A percentile compares a stretch with the other conserved stretches of the same genome.
Conservation (phyloP, 1,140 invertebrate genomes). For the Drosophila obscura region DNA sequence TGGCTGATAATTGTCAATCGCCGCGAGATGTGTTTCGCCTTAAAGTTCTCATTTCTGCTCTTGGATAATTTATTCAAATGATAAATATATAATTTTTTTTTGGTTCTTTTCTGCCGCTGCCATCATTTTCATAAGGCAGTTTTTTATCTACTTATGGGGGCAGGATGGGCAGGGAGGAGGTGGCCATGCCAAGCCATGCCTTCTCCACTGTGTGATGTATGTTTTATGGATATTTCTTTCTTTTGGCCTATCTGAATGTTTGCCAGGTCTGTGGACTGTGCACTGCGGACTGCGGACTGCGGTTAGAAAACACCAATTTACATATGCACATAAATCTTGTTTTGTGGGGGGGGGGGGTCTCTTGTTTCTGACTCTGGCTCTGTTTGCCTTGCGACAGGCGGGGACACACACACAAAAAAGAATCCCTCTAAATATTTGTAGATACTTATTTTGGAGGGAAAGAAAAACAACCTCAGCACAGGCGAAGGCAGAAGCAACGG, state of each 20-base stretch:
- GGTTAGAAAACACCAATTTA: constrained; percentile 66
- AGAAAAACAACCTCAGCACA: constrained; percentile 6
- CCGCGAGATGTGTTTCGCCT: not conserved
- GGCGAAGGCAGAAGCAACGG: constrained; percentile 18
- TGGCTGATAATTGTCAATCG: constrained; percentile 41
- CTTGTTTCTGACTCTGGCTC: constrained; percentile 52
- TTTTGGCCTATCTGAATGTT: constrained; percentile 62
- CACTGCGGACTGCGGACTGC: constrained; percentile 60
- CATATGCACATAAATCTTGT: constrained; percentile 81
- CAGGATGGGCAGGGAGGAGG: not conserved
- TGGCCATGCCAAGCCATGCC: not conserved
- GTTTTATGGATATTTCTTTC: constrained; percentile 71
- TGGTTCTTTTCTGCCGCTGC: constrained; percentile 4
- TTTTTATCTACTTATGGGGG: constrained; percentile 47
- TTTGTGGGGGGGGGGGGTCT: constrained; percentile 34
- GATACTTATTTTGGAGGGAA: constrained; percentile 78
- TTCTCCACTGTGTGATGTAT: constrained; percentile 43
- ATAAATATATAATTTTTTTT: constrained; percentile 13
- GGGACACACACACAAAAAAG: constrained; percentile 17
- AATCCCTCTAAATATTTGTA: constrained; percentile 80
- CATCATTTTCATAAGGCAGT: constrained; percentile 60
- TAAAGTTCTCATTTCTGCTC: constrained; percentile 39
- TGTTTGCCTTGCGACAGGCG: constrained; percentile 30
- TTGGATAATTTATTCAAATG: constrained; percentile 47
- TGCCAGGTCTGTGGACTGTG: constrained; percentile 56